Percentiles rank a stretch among this genome's conserved stretches.
Evolutionary conservation across 2,797 vertebrate genomes (phyloP).

Genomic region (Phylloscopus collybita): DNA sequence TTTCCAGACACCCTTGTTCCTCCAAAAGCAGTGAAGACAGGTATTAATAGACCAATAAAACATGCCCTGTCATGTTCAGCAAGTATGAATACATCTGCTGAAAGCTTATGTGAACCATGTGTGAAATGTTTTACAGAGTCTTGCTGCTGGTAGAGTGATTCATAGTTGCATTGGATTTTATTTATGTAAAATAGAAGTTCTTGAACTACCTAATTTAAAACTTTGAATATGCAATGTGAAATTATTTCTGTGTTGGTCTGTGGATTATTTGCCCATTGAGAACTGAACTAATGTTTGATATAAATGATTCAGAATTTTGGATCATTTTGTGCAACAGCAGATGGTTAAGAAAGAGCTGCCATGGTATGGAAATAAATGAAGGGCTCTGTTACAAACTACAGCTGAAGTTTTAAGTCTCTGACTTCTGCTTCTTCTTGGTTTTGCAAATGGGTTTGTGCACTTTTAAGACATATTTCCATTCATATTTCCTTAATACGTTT

Average conservation of each 20-base stretch:
- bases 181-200: constrained; percentile 36
- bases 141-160: constrained; percentile 32
- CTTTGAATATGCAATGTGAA: constrained; percentile 51
- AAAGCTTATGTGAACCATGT: constrained; percentile 54
- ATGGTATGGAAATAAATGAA: background rate
- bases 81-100: constrained; percentile 66
- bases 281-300: constrained; percentile 2
- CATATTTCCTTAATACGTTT: background rate
- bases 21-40: constrained; percentile 43
- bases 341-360: background rate
- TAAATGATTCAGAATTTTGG: background rate
- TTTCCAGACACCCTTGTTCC: constrained; percentile 61
- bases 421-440: background rate
- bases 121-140: constrained; percentile 44
- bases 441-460: background rate
- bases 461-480: background rate
- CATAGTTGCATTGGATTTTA: constrained; percentile 56
- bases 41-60: constrained; percentile 71
- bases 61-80: constrained; percentile 61
- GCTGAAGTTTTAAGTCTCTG: background rate
- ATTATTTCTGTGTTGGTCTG: constrained; percentile 8
- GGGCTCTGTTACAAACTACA: background rate
- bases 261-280: constrained; percentile 33
- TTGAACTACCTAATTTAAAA: constrained; percentile 47
- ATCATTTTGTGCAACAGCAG: background rate